These are phyloP conservation scores for Azemiops feae DNA, from an alignment of 2,113 vertebrate species.

Conservation along the genomic window DNA sequence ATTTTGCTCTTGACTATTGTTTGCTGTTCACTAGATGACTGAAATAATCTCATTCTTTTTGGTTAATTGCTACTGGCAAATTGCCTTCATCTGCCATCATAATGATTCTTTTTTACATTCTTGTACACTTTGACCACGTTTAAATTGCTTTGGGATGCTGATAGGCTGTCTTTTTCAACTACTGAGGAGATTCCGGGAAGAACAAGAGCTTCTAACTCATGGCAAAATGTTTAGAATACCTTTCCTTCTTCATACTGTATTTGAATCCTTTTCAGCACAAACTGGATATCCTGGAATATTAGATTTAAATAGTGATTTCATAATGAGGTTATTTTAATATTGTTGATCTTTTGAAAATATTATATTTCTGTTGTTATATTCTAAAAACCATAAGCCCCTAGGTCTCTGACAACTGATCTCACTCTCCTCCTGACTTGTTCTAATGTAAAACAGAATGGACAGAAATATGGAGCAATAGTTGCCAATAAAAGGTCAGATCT, in stretches of 20 bases:
- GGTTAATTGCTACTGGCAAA: not conserved
- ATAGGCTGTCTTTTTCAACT: not conserved
- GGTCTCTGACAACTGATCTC: not conserved
- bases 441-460: not conserved
- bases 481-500: not conserved
- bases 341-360: not conserved
- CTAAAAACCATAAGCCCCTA: no score
- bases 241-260: not conserved
- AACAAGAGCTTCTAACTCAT: not conserved
- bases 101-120: not conserved
- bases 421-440: not conserved
- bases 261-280: not conserved
- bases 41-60: not conserved
- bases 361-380: not conserved
- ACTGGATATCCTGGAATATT: not conserved
- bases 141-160: not conserved
- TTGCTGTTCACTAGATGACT: not conserved
- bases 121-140: not conserved
- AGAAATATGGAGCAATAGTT: not conserved
- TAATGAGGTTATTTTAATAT: not conserved
- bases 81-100: not conserved
- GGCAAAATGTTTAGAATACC: not conserved
- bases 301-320: not conserved
- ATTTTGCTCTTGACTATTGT: not conserved
- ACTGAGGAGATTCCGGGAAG: not conserved